Conservation (phyloP, 2,888 invertebrate genomes). For the Agelastica alni region DNA sequence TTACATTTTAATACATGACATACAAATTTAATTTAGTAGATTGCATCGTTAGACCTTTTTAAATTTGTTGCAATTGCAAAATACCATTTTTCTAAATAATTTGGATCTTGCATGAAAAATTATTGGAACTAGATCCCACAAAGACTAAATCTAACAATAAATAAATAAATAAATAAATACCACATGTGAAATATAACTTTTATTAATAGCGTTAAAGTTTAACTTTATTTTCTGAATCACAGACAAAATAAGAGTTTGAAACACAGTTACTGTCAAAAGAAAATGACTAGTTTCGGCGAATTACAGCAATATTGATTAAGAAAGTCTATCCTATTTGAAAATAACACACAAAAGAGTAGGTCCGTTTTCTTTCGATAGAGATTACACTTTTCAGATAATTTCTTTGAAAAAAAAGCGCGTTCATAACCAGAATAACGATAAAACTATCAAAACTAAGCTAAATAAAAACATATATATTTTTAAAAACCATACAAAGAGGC, state of each 20-base stretch:
- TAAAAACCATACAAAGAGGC: too few species aligned
- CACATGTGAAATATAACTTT: not conserved
- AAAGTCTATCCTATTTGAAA: too few species aligned
- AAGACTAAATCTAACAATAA: not conserved
- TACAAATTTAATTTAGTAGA: too few species aligned
- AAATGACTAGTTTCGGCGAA: too few species aligned
- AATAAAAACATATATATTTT: too few species aligned
- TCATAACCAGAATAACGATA: too few species aligned
- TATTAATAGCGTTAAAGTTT: conserved; percentile 3
- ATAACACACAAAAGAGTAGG: not conserved
- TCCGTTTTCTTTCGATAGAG: not conserved
- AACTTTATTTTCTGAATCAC: conserved; percentile 9
- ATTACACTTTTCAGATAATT: not conserved
- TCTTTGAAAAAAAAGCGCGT: not conserved
- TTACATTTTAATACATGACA: too few species aligned
- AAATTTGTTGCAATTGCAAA: not conserved
- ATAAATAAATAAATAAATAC: conserved; percentile 8
- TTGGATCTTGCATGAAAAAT: not conserved
- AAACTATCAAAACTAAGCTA: too few species aligned
- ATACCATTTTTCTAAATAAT: not conserved
- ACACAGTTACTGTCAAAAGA: not conserved
- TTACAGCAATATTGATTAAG: too few species aligned
- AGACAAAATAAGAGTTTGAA: conserved; percentile 5
- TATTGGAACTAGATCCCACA: not conserved
- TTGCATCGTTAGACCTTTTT: not conserved